Percentiles rank a stretch among this genome's conserved stretches.
Conservation (phyloP, 30 jellyfish, hydroid and myxozoan species). For the Pelagia noctiluca region DNA sequence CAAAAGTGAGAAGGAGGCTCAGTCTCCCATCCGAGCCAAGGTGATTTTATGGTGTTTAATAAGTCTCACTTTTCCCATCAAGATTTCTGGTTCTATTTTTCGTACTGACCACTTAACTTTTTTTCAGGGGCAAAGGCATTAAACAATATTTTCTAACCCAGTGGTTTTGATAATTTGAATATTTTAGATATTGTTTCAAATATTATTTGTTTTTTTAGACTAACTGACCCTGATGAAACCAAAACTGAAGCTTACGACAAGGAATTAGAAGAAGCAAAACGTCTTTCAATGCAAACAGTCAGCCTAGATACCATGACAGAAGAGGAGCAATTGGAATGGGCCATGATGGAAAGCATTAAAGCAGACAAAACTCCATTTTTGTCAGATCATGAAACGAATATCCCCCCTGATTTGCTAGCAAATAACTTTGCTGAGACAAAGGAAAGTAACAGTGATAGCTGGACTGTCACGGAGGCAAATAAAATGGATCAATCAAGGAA, state of each 20-base stretch:
- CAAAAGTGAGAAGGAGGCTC: constrained; percentile 53
- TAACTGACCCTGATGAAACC: constrained; percentile 49
- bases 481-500: too few relatives aligned
- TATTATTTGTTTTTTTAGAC: too few relatives aligned
- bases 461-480: neutral
- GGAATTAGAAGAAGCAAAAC: constrained; percentile 42
- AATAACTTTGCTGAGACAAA: neutral
- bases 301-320: constrained; percentile 53
- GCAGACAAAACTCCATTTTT: neutral
- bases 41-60: neutral
- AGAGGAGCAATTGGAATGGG: constrained; percentile 73
- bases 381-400: constrained; percentile 5
- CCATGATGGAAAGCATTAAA: constrained; percentile 55
- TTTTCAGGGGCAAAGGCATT: too few relatives aligned
- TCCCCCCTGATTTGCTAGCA: constrained; percentile 27
- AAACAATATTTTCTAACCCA: too few relatives aligned
- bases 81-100: neutral
- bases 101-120: too few relatives aligned
- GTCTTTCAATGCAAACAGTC: constrained; percentile 10
- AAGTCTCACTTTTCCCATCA: neutral
- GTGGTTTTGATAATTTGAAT: neutral
- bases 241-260: constrained; percentile 13
- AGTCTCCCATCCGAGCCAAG: constrained; percentile 36
- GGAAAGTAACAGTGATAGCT: neutral
- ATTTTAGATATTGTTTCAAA: too few relatives aligned